Conservation (phyloP, 2,888 invertebrate genomes). For the Aleiodes testaceus region DNA sequence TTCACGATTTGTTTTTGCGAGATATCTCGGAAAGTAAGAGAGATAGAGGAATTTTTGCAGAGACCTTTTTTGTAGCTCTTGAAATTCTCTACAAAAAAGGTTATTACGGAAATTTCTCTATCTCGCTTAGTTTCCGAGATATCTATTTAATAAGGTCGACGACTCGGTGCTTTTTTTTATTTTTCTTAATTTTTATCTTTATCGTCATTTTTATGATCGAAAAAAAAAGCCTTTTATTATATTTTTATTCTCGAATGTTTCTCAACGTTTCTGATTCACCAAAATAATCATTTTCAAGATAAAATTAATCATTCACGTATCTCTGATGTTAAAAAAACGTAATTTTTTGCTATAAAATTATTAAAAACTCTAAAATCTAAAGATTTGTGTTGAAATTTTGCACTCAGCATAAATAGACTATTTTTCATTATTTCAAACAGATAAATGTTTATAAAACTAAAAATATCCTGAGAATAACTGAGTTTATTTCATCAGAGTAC, state of each 20-base stretch:
- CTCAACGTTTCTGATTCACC: not conserved
- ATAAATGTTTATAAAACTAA: slow-evolving; percentile 19
- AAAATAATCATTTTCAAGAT: not conserved
- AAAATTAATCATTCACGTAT: not conserved
- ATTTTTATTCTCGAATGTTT: too few species aligned
- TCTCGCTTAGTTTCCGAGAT: too few species aligned
- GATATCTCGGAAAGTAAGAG: too few species aligned
- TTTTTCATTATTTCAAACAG: not conserved
- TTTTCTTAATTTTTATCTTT: too few species aligned
- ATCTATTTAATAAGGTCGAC: too few species aligned
- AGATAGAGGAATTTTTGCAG: too few species aligned
- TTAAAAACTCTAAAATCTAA: not conserved
- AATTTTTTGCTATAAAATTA: not conserved
- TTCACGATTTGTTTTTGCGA: too few species aligned
- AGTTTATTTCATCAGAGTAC: not conserved
- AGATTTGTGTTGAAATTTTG: slow-evolving; percentile 17
- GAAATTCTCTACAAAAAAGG: too few species aligned
- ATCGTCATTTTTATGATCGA: not conserved
- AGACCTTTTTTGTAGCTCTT: too few species aligned
- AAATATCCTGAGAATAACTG: slow-evolving; percentile 2
- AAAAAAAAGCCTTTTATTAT: not conserved
- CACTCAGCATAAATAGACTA: slow-evolving; percentile 16
- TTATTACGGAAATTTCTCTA: too few species aligned
- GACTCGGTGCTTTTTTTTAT: not conserved
- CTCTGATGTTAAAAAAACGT: too few species aligned